Percentiles rank a stretch among this genome's conserved stretches.
Conservation (phyloP, 1,140 invertebrate species). For the Oryzaephilus surinamensis region DNA sequence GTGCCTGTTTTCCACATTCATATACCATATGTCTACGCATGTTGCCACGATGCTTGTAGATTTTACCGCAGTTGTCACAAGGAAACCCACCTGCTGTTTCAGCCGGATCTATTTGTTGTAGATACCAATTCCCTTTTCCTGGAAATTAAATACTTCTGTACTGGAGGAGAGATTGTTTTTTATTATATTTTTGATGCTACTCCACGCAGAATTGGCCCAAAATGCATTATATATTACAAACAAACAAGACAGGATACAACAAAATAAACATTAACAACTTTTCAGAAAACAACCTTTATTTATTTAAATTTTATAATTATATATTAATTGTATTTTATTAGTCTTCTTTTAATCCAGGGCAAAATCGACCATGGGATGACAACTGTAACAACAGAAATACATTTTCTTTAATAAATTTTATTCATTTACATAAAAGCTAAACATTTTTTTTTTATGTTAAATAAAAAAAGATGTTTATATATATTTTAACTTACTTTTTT, state of each 20-base stretch:
- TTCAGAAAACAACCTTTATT: conserved; percentile 6
- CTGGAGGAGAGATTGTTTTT: conserved; percentile 11
- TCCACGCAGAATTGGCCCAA: too few species aligned
- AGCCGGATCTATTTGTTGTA: conserved; percentile 22
- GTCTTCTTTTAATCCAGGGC: too few species aligned
- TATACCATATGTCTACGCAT: conserved; percentile 36
- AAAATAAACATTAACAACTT: conserved; percentile 6
- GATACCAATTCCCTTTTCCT: conserved; percentile 28
- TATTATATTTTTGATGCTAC: conserved; percentile 6
- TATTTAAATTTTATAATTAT: neutral
- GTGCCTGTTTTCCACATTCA: conserved; percentile 39
- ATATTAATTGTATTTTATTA: too few species aligned
- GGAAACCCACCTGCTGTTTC: conserved; percentile 33
- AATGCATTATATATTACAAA: neutral
- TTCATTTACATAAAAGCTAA: neutral
- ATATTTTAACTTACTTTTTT: conserved; percentile 8
- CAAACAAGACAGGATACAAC: neutral
- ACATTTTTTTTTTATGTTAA: neutral
- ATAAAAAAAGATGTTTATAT: conserved; percentile 1
- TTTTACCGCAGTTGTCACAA: conserved; percentile 35
- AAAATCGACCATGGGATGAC: too few species aligned
- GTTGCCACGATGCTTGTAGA: conserved; percentile 44
- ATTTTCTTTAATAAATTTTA: neutral
- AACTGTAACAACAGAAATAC: conserved; percentile 10
- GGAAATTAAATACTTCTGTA: conserved; percentile 34